Conservation (phyloP, 1,140 invertebrate species). For the Steinernema khuongi region DNA sequence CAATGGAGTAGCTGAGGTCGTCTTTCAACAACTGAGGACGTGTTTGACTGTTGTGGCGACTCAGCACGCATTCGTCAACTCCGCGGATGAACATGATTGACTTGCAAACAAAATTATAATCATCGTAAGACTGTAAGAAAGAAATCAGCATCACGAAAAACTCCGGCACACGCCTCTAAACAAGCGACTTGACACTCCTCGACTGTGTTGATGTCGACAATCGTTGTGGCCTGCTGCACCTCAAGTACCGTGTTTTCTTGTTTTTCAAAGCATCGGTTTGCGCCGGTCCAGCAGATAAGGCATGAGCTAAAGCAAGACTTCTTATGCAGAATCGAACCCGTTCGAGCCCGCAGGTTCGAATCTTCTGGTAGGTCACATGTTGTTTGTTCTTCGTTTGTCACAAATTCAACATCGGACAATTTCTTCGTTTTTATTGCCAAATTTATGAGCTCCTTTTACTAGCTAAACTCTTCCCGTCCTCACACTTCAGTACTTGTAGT, state of each 20-base stretch:
- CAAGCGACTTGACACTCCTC: background rate
- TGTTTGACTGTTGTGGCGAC: slow-evolving; percentile 2
- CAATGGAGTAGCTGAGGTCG: background rate
- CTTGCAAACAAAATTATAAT: slow-evolving; percentile 1
- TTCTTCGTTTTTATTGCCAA: too few relatives aligned
- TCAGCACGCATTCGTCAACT: background rate
- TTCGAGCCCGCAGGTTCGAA: too few relatives aligned
- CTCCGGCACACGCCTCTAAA: background rate
- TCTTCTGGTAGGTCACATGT: too few relatives aligned
- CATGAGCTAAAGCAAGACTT: background rate
- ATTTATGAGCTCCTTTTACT: too few relatives aligned
- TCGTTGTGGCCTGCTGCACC: background rate
- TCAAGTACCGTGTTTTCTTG: background rate
- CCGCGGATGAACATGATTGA: background rate
- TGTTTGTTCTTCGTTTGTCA: too few relatives aligned
- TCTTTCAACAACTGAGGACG: background rate
- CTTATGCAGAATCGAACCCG: background rate
- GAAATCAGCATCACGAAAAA: background rate
- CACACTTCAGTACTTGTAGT: too few relatives aligned
- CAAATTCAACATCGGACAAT: too few relatives aligned
- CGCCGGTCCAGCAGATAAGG: too few relatives aligned
- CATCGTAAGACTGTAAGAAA: background rate
- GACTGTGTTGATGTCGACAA: background rate
- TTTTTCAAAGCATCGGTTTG: background rate
- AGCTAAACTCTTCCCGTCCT: too few relatives aligned